Conservation (phyloP, 2,113 vertebrate genomes). For the Notothenia rossii region DNA sequence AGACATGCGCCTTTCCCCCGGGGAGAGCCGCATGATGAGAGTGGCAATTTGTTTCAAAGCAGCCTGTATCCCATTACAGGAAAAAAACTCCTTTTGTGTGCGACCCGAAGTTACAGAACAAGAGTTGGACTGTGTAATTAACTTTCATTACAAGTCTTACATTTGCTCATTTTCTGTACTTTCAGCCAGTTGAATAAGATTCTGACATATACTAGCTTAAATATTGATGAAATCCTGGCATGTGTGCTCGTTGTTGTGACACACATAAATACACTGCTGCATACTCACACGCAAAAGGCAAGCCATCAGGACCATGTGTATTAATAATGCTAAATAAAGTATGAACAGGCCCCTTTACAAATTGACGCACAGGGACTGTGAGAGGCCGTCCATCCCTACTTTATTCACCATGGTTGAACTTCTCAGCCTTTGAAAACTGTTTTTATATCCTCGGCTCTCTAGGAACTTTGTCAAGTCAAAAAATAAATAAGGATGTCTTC, state of each 20-base stretch:
- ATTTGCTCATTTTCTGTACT: conserved; percentile 42
- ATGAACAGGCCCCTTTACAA: too few species aligned
- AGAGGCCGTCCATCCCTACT: too few species aligned
- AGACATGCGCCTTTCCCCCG: conserved; percentile 9
- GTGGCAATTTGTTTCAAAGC: conserved; percentile 53
- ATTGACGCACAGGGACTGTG: too few species aligned
- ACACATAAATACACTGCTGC: neutral
- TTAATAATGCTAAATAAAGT: neutral
- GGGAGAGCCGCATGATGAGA: conserved; percentile 25
- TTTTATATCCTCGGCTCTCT: too few species aligned
- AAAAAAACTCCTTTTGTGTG: conserved; percentile 9
- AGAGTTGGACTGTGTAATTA: conserved; percentile 48
- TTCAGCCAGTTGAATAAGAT: conserved; percentile 31
- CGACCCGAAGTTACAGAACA: conserved; percentile 37
- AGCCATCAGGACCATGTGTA: neutral
- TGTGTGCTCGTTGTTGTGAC: neutral
- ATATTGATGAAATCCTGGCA: neutral
- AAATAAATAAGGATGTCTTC: too few species aligned
- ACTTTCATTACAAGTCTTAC: conserved; percentile 37
- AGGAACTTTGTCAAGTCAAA: too few species aligned
- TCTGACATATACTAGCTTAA: conserved; percentile 20
- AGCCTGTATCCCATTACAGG: conserved; percentile 19
- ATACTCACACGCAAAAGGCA: neutral
- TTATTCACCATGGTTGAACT: too few species aligned
- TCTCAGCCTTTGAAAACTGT: too few species aligned